Percentiles rank a stretch among this genome's conserved stretches.
phyloP scores from a whole-genome alignment of 2,797 vertebrate genomes.

The Manis crassicaudata region DNA sequence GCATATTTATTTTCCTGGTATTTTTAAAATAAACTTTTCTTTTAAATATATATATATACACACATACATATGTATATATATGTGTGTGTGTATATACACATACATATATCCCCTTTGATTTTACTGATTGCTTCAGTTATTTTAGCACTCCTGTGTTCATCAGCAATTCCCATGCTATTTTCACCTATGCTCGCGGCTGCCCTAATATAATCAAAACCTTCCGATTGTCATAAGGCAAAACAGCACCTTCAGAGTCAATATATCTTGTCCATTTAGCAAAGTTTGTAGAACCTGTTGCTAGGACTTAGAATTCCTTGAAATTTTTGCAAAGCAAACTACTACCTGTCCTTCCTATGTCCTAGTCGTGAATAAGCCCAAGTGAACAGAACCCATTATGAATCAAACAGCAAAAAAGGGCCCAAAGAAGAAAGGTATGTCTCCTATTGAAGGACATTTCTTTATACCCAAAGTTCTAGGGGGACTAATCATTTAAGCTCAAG shows the following conservation, averaged over 20 bases:
- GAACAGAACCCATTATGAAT: neutral
- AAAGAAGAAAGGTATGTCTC: constrained; percentile 44
- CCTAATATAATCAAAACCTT: neutral
- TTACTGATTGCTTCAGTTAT: neutral
- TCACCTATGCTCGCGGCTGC: neutral
- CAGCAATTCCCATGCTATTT: neutral
- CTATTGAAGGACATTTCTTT: constrained; percentile 49
- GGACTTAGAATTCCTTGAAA: neutral
- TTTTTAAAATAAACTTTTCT: constrained; percentile 1
- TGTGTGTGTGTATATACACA: neutral
- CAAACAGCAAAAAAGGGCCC: neutral
- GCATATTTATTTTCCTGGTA: neutral
- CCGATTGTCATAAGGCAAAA: neutral
- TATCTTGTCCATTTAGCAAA: neutral
- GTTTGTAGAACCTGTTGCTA: neutral
- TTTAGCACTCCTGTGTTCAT: neutral
- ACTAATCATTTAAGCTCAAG: constrained; percentile 61
- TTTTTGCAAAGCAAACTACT: neutral
- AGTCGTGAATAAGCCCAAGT: neutral
- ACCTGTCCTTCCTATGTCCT: neutral
- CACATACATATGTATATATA: neutral
- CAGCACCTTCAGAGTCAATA: neutral
- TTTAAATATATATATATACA: neutral
- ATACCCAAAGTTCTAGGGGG: neutral
- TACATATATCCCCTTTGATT: neutral